Evolutionary conservation across 2,888 invertebrate species (phyloP).

Genomic region (Drosophila borborema): DNA sequence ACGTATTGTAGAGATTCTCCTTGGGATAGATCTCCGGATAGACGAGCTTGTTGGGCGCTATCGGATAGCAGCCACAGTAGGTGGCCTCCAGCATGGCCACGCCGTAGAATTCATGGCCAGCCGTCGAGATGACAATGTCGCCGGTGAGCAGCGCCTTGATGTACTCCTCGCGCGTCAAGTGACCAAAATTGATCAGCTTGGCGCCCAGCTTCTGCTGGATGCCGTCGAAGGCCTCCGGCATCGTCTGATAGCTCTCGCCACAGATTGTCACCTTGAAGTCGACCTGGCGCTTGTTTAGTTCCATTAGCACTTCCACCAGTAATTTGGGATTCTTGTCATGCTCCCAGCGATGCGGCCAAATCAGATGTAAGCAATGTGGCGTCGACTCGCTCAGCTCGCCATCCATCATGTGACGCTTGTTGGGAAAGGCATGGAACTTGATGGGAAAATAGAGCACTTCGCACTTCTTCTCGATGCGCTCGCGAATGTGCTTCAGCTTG

Average conservation of each 20-base stretch:
- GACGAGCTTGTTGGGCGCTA: slow-evolving; percentile 89
- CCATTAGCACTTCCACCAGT: slow-evolving; percentile 87
- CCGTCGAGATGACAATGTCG: slow-evolving; percentile 90
- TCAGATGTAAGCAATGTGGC: slow-evolving; percentile 86
- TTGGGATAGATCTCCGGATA: slow-evolving; percentile 90
- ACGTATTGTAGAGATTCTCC: slow-evolving; percentile 87
- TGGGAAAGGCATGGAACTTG: slow-evolving; percentile 85
- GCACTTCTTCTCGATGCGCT: slow-evolving; percentile 87
- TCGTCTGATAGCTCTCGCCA: slow-evolving; percentile 88
- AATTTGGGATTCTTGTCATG: slow-evolving; percentile 90
- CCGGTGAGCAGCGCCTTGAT: slow-evolving; percentile 86
- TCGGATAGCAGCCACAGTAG: slow-evolving; percentile 89
- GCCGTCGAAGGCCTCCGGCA: slow-evolving; percentile 87
- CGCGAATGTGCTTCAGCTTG: slow-evolving; percentile 86
- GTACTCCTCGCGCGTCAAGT: slow-evolving; percentile 87
- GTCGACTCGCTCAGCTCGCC: slow-evolving; percentile 45
- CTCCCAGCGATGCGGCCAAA: slow-evolving; percentile 93
- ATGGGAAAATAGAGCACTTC: slow-evolving; percentile 88
- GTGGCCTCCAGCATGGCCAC: slow-evolving; percentile 91
- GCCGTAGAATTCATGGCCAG: slow-evolving; percentile 91
- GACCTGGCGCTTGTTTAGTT: slow-evolving; percentile 86
- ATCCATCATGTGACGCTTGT: slow-evolving; percentile 75
- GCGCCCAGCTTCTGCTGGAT: slow-evolving; percentile 85
- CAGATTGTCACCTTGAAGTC: slow-evolving; percentile 87
- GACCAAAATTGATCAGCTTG: slow-evolving; percentile 88